These are phyloP conservation scores for Marronus borbonicus DNA, from an alignment of 2,888 invertebrate genomes.

Conservation along the genomic window DNA sequence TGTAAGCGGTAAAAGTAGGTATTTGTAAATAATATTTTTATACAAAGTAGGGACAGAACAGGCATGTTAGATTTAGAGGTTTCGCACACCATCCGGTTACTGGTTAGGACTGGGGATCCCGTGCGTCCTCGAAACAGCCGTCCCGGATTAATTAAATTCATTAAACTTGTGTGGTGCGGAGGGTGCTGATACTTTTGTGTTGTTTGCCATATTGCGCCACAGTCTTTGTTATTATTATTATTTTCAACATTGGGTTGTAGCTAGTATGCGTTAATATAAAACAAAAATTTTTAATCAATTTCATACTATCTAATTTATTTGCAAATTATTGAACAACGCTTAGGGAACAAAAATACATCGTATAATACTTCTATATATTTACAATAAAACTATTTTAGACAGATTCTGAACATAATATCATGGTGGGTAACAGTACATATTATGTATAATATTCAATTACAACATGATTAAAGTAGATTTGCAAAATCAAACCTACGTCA, in stretches of 20 bases:
- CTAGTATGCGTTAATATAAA: not conserved
- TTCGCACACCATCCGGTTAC: too few species aligned
- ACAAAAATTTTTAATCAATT: constrained; percentile 56
- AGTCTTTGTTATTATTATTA: too few species aligned
- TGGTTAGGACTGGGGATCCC: too few species aligned
- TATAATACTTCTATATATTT: constrained; percentile 64
- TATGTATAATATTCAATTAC: constrained; percentile 54
- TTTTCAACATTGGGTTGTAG: not conserved
- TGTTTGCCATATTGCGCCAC: too few species aligned
- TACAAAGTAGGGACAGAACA: too few species aligned
- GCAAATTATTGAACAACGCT: constrained; percentile 60
- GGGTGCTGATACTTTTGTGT: too few species aligned
- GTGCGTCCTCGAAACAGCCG: too few species aligned
- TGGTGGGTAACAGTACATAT: constrained; percentile 60
- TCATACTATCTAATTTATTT: constrained; percentile 59
- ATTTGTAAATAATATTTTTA: too few species aligned
- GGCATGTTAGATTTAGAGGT: too few species aligned
- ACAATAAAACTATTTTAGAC: constrained; percentile 64
- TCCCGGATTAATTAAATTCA: too few species aligned
- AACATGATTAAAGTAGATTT: constrained; percentile 45
- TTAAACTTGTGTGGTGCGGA: too few species aligned
- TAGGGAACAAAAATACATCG: constrained; percentile 65
- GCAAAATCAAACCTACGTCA: constrained; percentile 47
- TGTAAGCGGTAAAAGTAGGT: too few species aligned
- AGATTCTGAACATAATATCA: constrained; percentile 63